Conservation (phyloP, 2,113 vertebrate species). For the Rhipidura dahli region DNA sequence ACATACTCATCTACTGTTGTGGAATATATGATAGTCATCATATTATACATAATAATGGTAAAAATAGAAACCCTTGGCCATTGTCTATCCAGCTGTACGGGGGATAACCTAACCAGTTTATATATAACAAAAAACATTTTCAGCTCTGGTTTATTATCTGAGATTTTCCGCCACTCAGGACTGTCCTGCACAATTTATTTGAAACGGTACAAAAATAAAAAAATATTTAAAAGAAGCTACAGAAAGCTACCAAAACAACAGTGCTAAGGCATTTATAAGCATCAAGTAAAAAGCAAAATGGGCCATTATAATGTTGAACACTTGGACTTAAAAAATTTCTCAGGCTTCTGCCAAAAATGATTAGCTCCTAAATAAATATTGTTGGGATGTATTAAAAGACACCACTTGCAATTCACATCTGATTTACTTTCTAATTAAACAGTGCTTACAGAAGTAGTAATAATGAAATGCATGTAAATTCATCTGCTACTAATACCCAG, state of each 20-base stretch:
- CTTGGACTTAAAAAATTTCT: neutral
- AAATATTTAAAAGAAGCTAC: neutral
- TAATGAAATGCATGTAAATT: slow-evolving; percentile 10
- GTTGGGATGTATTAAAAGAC: neutral
- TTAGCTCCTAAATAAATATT: slow-evolving; percentile 19
- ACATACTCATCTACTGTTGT: neutral
- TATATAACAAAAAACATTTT: neutral
- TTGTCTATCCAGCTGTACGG: neutral
- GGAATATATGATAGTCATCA: neutral
- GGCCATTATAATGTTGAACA: neutral
- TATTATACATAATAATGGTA: neutral
- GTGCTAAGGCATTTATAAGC: neutral
- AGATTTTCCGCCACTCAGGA: neutral
- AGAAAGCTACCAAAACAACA: neutral
- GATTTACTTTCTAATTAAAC: slow-evolving; percentile 42
- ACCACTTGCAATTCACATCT: slow-evolving; percentile 37
- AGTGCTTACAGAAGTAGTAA: neutral
- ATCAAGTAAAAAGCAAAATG: neutral
- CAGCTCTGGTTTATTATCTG: neutral
- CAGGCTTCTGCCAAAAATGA: neutral
- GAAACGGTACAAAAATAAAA: neutral
- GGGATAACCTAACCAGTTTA: neutral
- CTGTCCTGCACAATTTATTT: neutral
- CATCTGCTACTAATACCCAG: neutral
- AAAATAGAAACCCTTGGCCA: neutral